Evolutionary conservation across 1,140 invertebrate species (phyloP).

Genomic region (Doryteuthis pealeii): DNA sequence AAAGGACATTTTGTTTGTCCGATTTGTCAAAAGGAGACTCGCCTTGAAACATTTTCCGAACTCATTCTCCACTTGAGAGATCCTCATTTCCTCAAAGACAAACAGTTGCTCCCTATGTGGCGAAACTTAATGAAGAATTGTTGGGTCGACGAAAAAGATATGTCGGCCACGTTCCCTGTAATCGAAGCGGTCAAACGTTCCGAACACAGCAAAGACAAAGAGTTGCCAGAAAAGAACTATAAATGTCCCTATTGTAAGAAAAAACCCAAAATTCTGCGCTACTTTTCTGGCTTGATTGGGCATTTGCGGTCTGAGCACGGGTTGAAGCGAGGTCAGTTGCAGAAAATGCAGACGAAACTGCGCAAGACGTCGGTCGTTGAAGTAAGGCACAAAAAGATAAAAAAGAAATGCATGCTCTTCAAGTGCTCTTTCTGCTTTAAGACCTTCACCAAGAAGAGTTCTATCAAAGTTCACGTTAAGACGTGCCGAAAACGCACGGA

Average conservation of each 20-base stretch:
- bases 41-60: slow-evolving; percentile 2
- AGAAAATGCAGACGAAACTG: background rate
- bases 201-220: background rate
- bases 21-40: slow-evolving; percentile 3
- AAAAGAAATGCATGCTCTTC: background rate
- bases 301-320: background rate
- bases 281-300: slow-evolving; percentile 6
- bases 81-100: slow-evolving; percentile 5
- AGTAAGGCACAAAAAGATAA: background rate
- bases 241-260: background rate
- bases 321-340: background rate
- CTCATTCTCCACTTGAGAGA: slow-evolving; percentile 1
- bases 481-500: background rate
- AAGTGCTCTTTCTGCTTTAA: slow-evolving; percentile 4
- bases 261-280: background rate
- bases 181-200: background rate
- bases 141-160: slow-evolving; percentile 3
- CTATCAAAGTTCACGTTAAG: slow-evolving; percentile 1
- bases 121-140: background rate
- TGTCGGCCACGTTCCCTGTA: background rate
- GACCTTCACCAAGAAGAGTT: background rate
- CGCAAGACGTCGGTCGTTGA: background rate
- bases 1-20: slow-evolving; percentile 6
- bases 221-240: background rate
- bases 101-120: slow-evolving; percentile 4